phyloP scores from a whole-genome alignment of 2,113 vertebrate genomes.

The Myrmecophaga tridactyla region DNA sequence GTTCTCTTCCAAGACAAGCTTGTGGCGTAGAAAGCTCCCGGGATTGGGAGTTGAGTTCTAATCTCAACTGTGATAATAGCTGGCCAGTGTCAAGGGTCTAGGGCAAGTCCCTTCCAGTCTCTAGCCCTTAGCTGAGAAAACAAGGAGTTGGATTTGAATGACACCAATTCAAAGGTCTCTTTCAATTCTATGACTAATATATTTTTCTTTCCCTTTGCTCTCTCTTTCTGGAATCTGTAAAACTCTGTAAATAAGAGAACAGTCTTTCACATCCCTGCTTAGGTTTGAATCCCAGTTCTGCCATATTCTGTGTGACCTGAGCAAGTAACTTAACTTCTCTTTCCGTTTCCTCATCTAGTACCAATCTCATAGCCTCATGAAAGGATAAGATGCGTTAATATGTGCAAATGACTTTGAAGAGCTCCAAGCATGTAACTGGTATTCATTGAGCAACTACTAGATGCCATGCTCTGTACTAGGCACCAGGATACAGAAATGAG shows the following conservation, averaged over 20 bases:
- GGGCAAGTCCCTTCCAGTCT: neutral
- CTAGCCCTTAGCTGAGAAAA: neutral
- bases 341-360: neutral
- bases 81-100: neutral
- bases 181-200: neutral
- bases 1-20: neutral
- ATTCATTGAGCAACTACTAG: neutral
- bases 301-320: neutral
- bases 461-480: neutral
- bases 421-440: neutral
- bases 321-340: neutral
- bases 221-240: neutral
- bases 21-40: neutral
- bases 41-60: neutral
- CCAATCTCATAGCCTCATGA: neutral
- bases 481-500: neutral
- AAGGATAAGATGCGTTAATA: neutral
- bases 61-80: neutral
- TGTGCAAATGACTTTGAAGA: neutral
- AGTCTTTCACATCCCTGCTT: neutral
- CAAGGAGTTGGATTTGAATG: neutral
- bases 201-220: neutral
- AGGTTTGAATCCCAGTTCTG: neutral
- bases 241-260: neutral
- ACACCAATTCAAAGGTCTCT: neutral